Percentiles rank a stretch among this genome's conserved stretches.
Conservation (phyloP, 2,113 vertebrate genomes). For the Sylvilagus bachmani region DNA sequence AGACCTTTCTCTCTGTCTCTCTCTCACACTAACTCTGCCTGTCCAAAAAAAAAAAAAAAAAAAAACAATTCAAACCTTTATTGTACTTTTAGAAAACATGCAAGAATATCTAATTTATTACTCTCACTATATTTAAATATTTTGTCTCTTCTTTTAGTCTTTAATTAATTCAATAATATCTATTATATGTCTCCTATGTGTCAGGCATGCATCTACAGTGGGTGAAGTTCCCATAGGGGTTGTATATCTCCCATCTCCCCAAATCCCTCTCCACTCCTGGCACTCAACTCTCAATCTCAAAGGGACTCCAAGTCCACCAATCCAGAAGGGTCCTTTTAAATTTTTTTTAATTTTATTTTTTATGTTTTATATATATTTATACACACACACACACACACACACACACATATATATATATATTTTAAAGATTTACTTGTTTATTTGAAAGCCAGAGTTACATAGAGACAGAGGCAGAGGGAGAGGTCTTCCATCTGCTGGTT, state of each 20-base stretch:
- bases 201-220: neutral
- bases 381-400: no score
- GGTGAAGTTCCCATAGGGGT: neutral
- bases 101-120: neutral
- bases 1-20: no score
- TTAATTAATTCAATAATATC: neutral
- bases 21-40: no score
- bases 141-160: neutral
- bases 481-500: no score
- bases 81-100: constrained; percentile 6
- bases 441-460: no score
- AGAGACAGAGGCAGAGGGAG: no score
- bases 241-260: rapidly evolving
- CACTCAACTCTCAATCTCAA: neutral
- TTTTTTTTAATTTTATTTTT: no score
- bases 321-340: no score
- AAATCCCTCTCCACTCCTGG: neutral
- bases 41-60: no score
- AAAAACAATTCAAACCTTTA: neutral
- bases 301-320: neutral
- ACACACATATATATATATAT: no score
- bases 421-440: no score
- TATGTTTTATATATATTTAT: no score
- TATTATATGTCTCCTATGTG: neutral
- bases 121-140: neutral